These are phyloP conservation scores for Ephialtes manifestator DNA, from an alignment of 2,888 invertebrate species.

Conservation along the genomic window DNA sequence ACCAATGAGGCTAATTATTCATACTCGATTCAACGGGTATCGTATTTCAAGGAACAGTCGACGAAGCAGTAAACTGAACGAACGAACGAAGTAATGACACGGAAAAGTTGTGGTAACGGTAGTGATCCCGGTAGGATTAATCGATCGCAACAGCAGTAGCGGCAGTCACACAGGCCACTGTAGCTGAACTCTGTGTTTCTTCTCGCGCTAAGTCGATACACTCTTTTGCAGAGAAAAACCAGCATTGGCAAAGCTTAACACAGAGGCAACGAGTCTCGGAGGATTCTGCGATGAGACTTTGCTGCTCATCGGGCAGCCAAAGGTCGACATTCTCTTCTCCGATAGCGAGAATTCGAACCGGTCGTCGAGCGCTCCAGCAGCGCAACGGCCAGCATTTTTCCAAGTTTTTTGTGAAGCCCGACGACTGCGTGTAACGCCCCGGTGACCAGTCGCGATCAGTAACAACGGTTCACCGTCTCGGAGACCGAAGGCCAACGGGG, in stretches of 20 bases:
- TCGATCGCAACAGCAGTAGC: slow-evolving; percentile 51
- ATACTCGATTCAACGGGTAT: slow-evolving; percentile 44
- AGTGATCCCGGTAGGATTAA: slow-evolving; percentile 57
- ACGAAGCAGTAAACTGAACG: slow-evolving; percentile 12
- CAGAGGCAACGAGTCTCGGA: background rate
- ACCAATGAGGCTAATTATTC: slow-evolving; percentile 63
- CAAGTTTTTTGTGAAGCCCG: slow-evolving; percentile 69
- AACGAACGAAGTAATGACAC: slow-evolving; percentile 55
- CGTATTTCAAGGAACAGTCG: slow-evolving; percentile 47
- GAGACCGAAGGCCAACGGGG: slow-evolving; percentile 71
- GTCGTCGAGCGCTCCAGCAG: slow-evolving; percentile 66
- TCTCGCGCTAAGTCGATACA: slow-evolving; percentile 26
- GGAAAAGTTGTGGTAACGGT: slow-evolving; percentile 70
- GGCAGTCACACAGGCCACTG: slow-evolving; percentile 14
- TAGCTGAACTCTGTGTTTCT: slow-evolving; percentile 10
- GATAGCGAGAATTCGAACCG: slow-evolving; percentile 80
- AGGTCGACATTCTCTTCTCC: slow-evolving; percentile 69
- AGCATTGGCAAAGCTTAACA: background rate
- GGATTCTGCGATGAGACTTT: slow-evolving; percentile 8
- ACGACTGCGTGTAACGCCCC: slow-evolving; percentile 25
- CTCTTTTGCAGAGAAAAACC: slow-evolving; percentile 12
- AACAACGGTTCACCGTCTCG: slow-evolving; percentile 74
- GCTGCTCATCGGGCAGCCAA: slow-evolving; percentile 54
- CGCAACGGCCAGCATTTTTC: slow-evolving; percentile 70
- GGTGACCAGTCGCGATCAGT: slow-evolving; percentile 54